Evolutionary conservation across 1,140 invertebrate genomes (phyloP), one percentile per base, ranked within the genome.

Genomic region (Pentalonia nigronervosa): DNA sequence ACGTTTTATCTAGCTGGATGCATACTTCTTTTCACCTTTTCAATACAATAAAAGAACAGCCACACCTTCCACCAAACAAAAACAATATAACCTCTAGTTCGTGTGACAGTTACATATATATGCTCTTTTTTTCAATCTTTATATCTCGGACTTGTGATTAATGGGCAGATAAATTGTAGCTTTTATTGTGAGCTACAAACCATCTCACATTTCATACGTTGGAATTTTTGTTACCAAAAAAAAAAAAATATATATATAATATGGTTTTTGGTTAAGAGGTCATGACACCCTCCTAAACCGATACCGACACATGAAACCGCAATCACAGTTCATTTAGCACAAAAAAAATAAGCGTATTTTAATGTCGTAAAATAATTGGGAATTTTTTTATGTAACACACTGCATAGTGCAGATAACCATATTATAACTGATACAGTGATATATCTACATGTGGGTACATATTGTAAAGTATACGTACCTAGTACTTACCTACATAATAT

Each of bases 1-100:
- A 91, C 90, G 90, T 91, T 91, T 91, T 81, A 91, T 91, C 84
- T 86, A 86, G 84, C 60, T 91, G 11, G 84, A 47, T 48, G 84
- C 30, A 48, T 30, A n/a, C 23, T 30, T 88, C 48, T 88, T 88
- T 88, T 88, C 90, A 91, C 90, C 36, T 91, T 76, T 91, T 76
- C 60, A 76, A 67, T 76, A 76, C 60, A 76, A 76, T 45, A 50
- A 45, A 50, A 67, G 14, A 81, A 76, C 56, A 67, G 56, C 56
- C 56, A 90, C 45, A 34, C 56, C 45, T 91, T 60, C 41, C 90
- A 23, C 60, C 67, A n/a, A 48, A 47, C 53, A 34, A 81, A 81
- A 81, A 90, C 89, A 90, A 91, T 76, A 91, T 90, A 91, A 91
- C 60, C 25, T 81, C 30, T 76, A 36, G 34, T 36, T 34, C 36